Evolutionary conservation across 2,797 vertebrate genomes (phyloP).

Genomic region (Urophycis tenuis): DNA sequence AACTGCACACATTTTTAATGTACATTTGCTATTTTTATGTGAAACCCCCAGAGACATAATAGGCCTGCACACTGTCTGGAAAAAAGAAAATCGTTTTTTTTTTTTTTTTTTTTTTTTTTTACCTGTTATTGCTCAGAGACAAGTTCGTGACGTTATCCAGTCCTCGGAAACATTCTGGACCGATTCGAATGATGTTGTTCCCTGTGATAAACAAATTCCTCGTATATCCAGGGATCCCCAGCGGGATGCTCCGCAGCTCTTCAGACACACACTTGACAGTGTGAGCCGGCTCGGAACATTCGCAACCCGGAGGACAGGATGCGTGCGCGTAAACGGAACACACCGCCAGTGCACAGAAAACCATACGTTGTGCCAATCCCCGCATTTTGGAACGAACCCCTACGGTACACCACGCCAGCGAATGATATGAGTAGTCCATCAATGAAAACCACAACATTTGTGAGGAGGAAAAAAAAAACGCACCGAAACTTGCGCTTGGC

Average conservation of each 20-base stretch:
- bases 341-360: constrained; percentile 58
- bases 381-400: constrained; percentile 45
- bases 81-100: not conserved
- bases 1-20: not conserved
- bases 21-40: not conserved
- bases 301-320: constrained; percentile 67
- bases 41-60: not conserved
- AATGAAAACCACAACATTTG: not conserved
- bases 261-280: constrained; percentile 77
- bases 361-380: constrained; percentile 38
- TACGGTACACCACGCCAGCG: not conserved
- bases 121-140: constrained; percentile 76
- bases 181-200: constrained; percentile 65
- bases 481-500: not conserved
- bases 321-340: constrained; percentile 40
- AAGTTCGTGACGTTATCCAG: constrained; percentile 71
- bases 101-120: too few relatives aligned
- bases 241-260: constrained; percentile 64
- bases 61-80: not conserved
- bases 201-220: constrained; percentile 73
- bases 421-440: not conserved
- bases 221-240: constrained; percentile 69
- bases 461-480: too few relatives aligned
- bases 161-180: constrained; percentile 64
- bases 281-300: constrained; percentile 73